Base-by-base conservation (phyloP, 2,888 invertebrate species). In the Cerastoderma edule region DNA sequence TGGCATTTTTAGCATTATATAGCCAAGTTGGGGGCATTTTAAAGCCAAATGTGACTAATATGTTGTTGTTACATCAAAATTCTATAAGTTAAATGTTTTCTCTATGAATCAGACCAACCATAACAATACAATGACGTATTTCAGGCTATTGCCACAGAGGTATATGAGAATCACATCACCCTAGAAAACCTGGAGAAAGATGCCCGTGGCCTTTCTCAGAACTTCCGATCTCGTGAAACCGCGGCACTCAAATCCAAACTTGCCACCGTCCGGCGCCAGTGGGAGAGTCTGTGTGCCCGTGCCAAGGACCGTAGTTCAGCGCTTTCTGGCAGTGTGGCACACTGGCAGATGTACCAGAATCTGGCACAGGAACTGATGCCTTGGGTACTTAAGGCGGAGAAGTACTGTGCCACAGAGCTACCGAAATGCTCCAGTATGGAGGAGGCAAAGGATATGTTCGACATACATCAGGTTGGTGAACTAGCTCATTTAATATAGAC, bases 341-440 rank as follows among this genome's bases (percentile, higher is more conserved):
- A 96, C 83, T 97, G 97, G 96, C 95, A 97, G 89, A 95, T 95
- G 87, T 97, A 97, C 92, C 96, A 97, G 93, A 95, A 95, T 70
- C 89, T 91, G 44, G 85, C 97, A 35, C 95, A 96, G 75, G 95
- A 96, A 92, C 95, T 98, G 66, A 96, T 96, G 91, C 97, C 97
- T 0, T 97, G 97, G 96, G 95, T 98, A 71, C 96, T 97, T 91
- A 95, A 96, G 90, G 96, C 96, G 24, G 98, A 98, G 93, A 93
- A 95, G n/a, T 96, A 96, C 93, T 94, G 97, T 32, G 94, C 95
- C 24, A 94, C 94, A 78, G 95, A 95, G 30, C 92, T 95, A 10
- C 95, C 96, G 5, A 97, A 96, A 92, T 97, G 97, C 24, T 93
- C 95, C 3, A 95, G 95, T 54, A 93, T 98, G 67, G 94, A 95